Evolutionary conservation across 2,888 invertebrate species (phyloP).

Genomic region (Melanostoma mellinum): DNA sequence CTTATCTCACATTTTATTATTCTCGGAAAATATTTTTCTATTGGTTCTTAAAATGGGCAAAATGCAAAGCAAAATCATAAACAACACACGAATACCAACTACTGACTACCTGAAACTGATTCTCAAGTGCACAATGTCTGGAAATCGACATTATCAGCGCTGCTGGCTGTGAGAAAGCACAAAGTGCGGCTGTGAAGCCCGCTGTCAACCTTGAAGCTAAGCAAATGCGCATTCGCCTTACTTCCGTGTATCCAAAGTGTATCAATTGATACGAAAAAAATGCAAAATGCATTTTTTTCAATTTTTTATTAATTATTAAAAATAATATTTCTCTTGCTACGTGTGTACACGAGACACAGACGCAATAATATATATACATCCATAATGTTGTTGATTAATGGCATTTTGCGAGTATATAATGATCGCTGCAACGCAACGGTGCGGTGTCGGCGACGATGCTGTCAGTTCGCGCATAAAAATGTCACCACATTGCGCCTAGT

Average conservation of each 20-base stretch:
- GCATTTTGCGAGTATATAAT: slow-evolving; percentile 22
- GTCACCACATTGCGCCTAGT: slow-evolving; percentile 64
- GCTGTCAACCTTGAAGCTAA: slow-evolving; percentile 63
- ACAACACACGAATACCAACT: slow-evolving; percentile 59
- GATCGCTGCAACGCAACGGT: slow-evolving; percentile 22
- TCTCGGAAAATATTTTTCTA: not conserved
- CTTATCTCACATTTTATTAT: not conserved
- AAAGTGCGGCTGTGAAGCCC: slow-evolving; percentile 5
- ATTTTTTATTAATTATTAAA: slow-evolving; percentile 41
- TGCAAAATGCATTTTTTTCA: slow-evolving; percentile 54
- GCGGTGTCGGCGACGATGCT: slow-evolving; percentile 21
- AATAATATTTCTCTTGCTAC: slow-evolving; percentile 47
- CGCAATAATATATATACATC: slow-evolving; percentile 13
- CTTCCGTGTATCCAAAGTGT: slow-evolving; percentile 62
- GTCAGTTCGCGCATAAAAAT: slow-evolving; percentile 70
- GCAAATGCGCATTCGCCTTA: slow-evolving; percentile 40
- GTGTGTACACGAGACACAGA: slow-evolving; percentile 13
- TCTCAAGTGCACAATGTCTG: slow-evolving; percentile 65
- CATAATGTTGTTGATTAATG: slow-evolving; percentile 49
- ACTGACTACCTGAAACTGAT: slow-evolving; percentile 67
- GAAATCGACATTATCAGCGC: slow-evolving; percentile 61
- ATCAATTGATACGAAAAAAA: slow-evolving; percentile 57
- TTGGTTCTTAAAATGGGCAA: slow-evolving; percentile 39
- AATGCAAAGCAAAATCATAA: slow-evolving; percentile 40
- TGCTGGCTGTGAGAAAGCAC: not conserved